Conservation (phyloP, 2,797 vertebrate species). For the Danio choprae region DNA sequence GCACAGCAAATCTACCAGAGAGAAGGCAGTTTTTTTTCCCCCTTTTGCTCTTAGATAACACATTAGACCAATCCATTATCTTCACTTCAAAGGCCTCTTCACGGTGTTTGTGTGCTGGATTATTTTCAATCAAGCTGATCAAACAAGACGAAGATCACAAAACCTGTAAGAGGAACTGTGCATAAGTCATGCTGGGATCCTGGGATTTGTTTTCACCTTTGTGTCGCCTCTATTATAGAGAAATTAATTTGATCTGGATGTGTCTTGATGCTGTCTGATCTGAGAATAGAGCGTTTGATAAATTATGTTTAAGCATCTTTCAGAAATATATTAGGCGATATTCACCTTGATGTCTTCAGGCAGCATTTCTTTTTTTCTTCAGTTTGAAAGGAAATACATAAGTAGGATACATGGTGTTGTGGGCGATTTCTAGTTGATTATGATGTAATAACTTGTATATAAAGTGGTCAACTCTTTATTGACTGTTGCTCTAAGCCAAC, state of each 20-base stretch:
- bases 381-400: too few relatives aligned
- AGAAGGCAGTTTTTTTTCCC: not conserved
- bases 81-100: conserved; percentile 38
- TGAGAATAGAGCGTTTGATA: conserved; percentile 25
- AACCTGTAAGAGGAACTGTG: conserved; percentile 37
- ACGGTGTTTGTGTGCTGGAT: conserved; percentile 16
- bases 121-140: conserved; percentile 46
- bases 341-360: conserved; percentile 1
- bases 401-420: too few relatives aligned
- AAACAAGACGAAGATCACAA: conserved; percentile 46
- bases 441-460: too few relatives aligned
- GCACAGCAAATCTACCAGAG: not conserved
- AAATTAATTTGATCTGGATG: conserved; percentile 31
- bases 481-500: too few relatives aligned
- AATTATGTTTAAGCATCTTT: conserved; percentile 1
- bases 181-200: conserved; percentile 32
- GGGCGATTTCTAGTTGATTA: too few relatives aligned
- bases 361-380: not conserved
- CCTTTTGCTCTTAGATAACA: conserved; percentile 28
- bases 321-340: not conserved
- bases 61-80: conserved; percentile 36
- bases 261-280: conserved; percentile 21
- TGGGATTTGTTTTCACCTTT: conserved; percentile 37
- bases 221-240: conserved; percentile 32
- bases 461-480: too few relatives aligned